Conservation (phyloP, 2,888 invertebrate species). For the Zele albiditarsus region DNA sequence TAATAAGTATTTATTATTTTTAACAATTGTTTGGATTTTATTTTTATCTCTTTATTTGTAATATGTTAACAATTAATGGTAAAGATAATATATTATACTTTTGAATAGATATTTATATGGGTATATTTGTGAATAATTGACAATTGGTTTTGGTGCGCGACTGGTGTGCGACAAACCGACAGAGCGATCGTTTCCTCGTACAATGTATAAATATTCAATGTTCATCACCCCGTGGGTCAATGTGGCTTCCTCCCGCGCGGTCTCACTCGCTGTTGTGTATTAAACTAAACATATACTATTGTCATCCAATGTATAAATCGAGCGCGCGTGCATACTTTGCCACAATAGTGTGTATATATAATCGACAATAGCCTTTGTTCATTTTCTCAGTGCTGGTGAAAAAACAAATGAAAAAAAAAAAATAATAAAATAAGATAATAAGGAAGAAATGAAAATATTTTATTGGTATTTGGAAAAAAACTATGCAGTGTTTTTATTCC, state of each 20-base stretch:
- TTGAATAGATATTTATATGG: not conserved
- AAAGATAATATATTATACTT: too few relatives aligned
- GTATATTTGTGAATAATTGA: not conserved
- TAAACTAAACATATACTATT: conserved; percentile 31
- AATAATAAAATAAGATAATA: not conserved
- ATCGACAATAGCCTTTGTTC: conserved; percentile 68
- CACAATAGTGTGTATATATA: not conserved
- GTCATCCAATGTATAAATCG: conserved; percentile 21
- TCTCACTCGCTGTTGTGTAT: conserved; percentile 49
- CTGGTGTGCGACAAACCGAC: conserved; percentile 23
- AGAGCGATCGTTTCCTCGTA: conserved; percentile 64
- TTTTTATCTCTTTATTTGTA: too few relatives aligned
- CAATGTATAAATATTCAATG: conserved; percentile 67
- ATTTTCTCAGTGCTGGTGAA: conserved; percentile 21
- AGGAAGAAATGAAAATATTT: too few relatives aligned
- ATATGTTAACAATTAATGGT: too few relatives aligned
- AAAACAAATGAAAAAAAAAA: not conserved
- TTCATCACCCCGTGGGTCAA: conserved; percentile 64
- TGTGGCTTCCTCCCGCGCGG: conserved; percentile 58
- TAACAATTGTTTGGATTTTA: too few relatives aligned
- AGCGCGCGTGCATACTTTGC: not conserved
- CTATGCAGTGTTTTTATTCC: too few relatives aligned
- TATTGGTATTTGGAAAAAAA: too few relatives aligned
- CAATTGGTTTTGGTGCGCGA: conserved; percentile 28
- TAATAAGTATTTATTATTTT: not conserved